Conservation (phyloP, 30 jellyfish, hydroid and myxozoan genomes). For the Cassiopea xamachana region DNA sequence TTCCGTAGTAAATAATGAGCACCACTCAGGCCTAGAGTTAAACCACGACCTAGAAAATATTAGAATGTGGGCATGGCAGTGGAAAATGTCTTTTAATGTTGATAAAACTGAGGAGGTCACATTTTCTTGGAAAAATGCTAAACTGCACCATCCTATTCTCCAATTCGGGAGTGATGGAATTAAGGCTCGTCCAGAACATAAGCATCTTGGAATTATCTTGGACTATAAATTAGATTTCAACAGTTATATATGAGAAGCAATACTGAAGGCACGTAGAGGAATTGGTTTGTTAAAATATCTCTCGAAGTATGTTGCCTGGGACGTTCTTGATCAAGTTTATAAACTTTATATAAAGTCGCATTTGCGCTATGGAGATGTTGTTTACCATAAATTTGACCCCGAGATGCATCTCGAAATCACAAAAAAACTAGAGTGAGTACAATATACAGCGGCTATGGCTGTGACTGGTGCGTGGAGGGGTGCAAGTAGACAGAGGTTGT, state of each 20-base stretch:
- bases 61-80: not conserved
- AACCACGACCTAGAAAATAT: not conserved
- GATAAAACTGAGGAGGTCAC: not conserved
- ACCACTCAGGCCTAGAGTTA: not conserved
- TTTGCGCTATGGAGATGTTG: not conserved
- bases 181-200: not conserved
- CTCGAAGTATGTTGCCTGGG: not conserved
- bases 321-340: not conserved
- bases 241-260: not conserved
- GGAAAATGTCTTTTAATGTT: not conserved
- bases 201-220: not conserved
- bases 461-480: not conserved
- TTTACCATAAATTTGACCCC: not conserved
- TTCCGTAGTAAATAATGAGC: not conserved
- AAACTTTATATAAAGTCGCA: not conserved
- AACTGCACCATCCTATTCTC: not conserved
- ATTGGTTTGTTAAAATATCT: not conserved
- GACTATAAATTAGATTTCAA: not conserved
- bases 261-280: not conserved
- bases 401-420: not conserved
- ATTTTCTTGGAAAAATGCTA: not conserved
- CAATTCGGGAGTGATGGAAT: not conserved
- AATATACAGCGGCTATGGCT: not conserved
- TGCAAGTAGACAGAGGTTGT: not conserved
- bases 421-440: not conserved